A percentile compares a stretch with the other conserved stretches of the same genome.
phyloP scores from a whole-genome alignment of 1,140 invertebrate genomes.

The Neomicropteryx cornuta region DNA sequence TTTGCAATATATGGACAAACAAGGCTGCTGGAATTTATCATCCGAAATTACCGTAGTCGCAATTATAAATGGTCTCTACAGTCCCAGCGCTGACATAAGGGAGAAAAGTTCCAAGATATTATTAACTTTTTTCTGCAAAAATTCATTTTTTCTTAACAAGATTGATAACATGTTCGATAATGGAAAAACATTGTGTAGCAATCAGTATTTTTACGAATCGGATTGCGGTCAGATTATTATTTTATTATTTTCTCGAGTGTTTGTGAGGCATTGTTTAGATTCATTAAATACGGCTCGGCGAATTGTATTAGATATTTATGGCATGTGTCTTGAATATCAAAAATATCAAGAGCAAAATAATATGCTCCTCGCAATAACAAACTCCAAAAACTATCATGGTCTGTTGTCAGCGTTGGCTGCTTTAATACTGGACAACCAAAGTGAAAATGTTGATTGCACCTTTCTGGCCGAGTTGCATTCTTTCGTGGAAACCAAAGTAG shows the following conservation, averaged over 20 bases:
- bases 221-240: conserved; percentile 13
- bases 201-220: conserved; percentile 12
- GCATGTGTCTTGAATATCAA: neutral
- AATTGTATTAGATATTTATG: neutral
- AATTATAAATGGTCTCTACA: conserved; percentile 8
- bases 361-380: neutral
- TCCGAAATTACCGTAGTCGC: neutral
- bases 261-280: neutral
- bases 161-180: conserved; percentile 10
- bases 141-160: conserved; percentile 1
- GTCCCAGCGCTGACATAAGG: conserved; percentile 11
- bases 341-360: conserved; percentile 1
- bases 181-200: conserved; percentile 10
- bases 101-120: conserved; percentile 10
- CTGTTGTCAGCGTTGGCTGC: conserved; percentile 20
- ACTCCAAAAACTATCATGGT: conserved; percentile 9
- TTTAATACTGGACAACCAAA: conserved; percentile 12
- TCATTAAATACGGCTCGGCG: neutral
- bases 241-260: conserved; percentile 10
- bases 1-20: conserved; percentile 5
- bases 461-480: too few relatives aligned
- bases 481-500: too few relatives aligned
- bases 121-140: conserved; percentile 6
- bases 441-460: too few relatives aligned
- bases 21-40: conserved; percentile 10